Percentiles rank a stretch among this genome's conserved stretches.
Evolutionary conservation across 2,888 invertebrate species (phyloP).

Genomic region (Helicoverpa assulta): DNA sequence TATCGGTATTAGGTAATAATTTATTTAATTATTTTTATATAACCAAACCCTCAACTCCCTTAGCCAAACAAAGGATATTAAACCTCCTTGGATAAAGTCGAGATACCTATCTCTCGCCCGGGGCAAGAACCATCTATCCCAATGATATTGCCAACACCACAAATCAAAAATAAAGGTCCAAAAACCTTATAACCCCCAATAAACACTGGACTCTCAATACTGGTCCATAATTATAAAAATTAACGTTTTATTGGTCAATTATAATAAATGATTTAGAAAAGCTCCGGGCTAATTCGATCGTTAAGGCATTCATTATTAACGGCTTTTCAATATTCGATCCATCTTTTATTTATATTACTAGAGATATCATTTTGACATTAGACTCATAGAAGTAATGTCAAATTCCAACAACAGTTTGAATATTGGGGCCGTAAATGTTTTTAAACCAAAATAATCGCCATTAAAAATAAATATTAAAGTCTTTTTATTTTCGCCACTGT

Average conservation of each 20-base stretch:
- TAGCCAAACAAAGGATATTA: conserved; percentile 9
- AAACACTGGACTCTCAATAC: conserved; percentile 61
- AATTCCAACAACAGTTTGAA: no score
- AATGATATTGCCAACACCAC: conserved; percentile 34
- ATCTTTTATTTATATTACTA: no score
- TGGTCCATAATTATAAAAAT: conserved; percentile 78
- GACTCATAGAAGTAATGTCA: no score
- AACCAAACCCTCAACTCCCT: neutral
- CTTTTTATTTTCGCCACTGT: conserved; percentile 76
- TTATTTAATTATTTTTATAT: neutral
- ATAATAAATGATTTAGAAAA: conserved; percentile 82
- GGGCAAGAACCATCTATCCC: conserved; percentile 9
- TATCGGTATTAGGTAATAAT: no score
- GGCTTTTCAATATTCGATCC: no score
- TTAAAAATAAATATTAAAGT: conserved; percentile 82
- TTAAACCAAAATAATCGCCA: conserved; percentile 84
- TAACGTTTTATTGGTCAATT: conserved; percentile 85
- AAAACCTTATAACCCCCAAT: conserved; percentile 37
- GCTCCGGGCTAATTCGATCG: conserved; percentile 72
- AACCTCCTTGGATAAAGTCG: neutral
- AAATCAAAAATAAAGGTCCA: conserved; percentile 44
- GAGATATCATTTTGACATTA: no score
- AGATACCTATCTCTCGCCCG: conserved; percentile 24
- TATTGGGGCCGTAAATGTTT: conserved; percentile 66
- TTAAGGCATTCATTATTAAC: conserved; percentile 74